Percentiles rank a stretch among this genome's conserved stretches.
phyloP scores from a whole-genome alignment of 2,797 vertebrate species.

The Semaprochilodus insignis region DNA sequence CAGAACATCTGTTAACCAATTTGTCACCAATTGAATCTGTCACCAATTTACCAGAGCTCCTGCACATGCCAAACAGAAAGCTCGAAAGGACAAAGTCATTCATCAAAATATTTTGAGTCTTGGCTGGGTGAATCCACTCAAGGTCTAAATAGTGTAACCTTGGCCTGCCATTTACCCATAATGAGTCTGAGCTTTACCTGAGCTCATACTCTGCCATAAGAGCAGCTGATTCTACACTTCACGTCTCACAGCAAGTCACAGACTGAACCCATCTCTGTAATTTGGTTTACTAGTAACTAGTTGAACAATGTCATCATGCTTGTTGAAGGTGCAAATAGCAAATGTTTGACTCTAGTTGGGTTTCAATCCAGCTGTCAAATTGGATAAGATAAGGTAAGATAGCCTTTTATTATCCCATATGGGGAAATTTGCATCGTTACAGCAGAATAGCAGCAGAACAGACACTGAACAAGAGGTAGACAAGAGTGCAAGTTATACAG shows the following conservation, averaged over 20 bases:
- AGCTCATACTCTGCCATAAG: not conserved
- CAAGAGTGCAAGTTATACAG: too few relatives aligned
- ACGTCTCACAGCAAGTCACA: not conserved
- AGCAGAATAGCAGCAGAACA: too few relatives aligned
- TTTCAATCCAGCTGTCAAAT: too few relatives aligned
- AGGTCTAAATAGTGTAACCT: constrained; percentile 39
- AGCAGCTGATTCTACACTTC: not conserved
- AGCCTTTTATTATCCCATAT: too few relatives aligned
- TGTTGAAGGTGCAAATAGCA: constrained; percentile 10
- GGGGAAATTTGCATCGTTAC: too few relatives aligned
- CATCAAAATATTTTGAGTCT: constrained; percentile 42
- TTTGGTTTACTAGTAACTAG: not conserved
- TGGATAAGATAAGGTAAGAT: too few relatives aligned
- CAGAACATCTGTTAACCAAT: not conserved
- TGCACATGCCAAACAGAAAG: constrained; percentile 31
- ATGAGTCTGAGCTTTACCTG: constrained; percentile 7
- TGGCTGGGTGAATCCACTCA: constrained; percentile 19
- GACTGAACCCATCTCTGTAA: not conserved
- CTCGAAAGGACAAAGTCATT: constrained; percentile 53
- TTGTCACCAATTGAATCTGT: constrained; percentile 15
- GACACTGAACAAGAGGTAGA: too few relatives aligned
- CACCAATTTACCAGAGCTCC: constrained; percentile 35
- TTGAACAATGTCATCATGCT: not conserved
- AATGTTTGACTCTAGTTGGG: not conserved
- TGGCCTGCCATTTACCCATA: constrained; percentile 17